Conservation (phyloP, 1,140 invertebrate genomes). For the Ridgeia piscesae region DNA sequence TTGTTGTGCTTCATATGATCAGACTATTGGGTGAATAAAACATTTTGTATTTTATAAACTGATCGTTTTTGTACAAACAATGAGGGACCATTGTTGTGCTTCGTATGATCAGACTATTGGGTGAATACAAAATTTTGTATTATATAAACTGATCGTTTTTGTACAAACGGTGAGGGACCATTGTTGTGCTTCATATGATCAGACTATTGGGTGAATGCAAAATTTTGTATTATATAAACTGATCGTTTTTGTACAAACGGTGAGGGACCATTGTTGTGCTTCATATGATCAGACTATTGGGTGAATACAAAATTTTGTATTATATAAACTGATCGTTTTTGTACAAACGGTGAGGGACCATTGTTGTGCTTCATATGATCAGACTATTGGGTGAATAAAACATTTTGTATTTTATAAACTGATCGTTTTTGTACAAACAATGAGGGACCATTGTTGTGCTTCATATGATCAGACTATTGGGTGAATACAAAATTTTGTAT, state of each 20-base stretch:
- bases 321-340: constrained; percentile 16
- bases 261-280: not conserved
- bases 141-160: constrained; percentile 16
- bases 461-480: too few relatives aligned
- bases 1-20: not conserved
- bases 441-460: not conserved
- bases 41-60: too few relatives aligned
- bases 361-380: not conserved
- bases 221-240: too few relatives aligned
- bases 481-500: too few relatives aligned
- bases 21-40: too few relatives aligned
- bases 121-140: too few relatives aligned
- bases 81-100: not conserved
- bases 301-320: too few relatives aligned
- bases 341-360: constrained; percentile 29
- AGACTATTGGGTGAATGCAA: too few relatives aligned
- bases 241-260: constrained; percentile 36
- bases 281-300: too few relatives aligned
- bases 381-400: too few relatives aligned
- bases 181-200: not conserved
- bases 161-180: constrained; percentile 29
- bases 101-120: too few relatives aligned
- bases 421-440: constrained; percentile 35
- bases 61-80: constrained; percentile 35
- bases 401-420: too few relatives aligned